Percentiles rank a stretch among this genome's conserved stretches.
Conservation (phyloP, 2,113 vertebrate species). For the Clarias macrocephalus region DNA sequence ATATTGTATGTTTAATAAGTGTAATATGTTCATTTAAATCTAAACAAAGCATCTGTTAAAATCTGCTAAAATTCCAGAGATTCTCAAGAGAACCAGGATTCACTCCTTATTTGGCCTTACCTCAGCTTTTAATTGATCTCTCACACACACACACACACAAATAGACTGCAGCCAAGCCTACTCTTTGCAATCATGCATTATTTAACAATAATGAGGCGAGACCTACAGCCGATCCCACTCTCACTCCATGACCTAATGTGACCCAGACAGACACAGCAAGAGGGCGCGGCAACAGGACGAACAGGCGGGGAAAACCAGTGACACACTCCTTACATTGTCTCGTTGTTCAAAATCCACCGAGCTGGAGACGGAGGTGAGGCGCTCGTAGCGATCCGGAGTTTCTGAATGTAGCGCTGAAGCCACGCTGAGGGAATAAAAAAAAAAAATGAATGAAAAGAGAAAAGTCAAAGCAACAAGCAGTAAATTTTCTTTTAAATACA, state of each 20-base stretch:
- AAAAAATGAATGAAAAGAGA: background rate
- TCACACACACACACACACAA: background rate
- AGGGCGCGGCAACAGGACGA: background rate
- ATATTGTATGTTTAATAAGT: no score
- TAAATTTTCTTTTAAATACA: background rate
- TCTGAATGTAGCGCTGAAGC: conserved; percentile 92
- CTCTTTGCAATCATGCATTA: conserved; percentile 21
- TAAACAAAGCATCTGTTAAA: background rate
- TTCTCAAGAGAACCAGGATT: background rate
- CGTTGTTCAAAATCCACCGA: conserved; percentile 96
- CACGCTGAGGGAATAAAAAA: conserved; percentile 73
- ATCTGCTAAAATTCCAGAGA: background rate
- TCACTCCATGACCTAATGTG: background rate
- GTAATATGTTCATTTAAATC: background rate
- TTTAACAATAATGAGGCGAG: conserved; percentile 18
- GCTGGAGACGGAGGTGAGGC: conserved; percentile 94
- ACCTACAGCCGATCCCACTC: background rate
- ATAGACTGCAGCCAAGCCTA: background rate
- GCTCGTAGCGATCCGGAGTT: conserved; percentile 90
- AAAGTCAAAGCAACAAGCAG: background rate
- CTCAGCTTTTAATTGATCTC: background rate
- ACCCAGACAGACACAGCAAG: background rate
- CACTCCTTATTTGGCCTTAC: background rate
- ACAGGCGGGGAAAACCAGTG: conserved; percentile 22
- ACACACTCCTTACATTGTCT: conserved; percentile 85